Conservation (phyloP, 2,797 vertebrate species). For the Malurus splendens region DNA sequence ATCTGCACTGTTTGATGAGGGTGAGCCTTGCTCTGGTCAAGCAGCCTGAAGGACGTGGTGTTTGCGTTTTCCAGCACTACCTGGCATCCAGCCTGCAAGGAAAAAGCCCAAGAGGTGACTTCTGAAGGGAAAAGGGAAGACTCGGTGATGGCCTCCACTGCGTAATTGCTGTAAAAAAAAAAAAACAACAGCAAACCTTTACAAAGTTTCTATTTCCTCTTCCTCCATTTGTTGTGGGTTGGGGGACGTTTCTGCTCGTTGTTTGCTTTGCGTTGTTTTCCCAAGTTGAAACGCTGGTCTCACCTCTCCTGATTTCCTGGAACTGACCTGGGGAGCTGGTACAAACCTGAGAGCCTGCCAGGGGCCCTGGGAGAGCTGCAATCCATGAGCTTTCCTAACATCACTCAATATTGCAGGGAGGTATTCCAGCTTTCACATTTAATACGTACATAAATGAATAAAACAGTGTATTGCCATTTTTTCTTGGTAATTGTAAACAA, state of each 20-base stretch:
- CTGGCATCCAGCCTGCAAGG: neutral
- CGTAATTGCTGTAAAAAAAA: neutral
- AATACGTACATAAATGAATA: neutral
- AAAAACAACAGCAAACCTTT: neutral
- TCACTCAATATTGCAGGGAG: neutral
- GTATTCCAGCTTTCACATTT: neutral
- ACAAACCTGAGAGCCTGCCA: neutral
- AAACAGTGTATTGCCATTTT: neutral
- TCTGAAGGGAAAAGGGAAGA: neutral
- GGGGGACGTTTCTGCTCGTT: neutral
- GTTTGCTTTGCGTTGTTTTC: conserved; percentile 22
- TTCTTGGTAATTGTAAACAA: neutral
- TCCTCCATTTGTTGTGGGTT: neutral
- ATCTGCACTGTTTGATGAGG: conserved; percentile 41
- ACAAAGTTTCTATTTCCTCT: neutral
- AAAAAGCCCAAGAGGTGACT: neutral
- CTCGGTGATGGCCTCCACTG: accelerated
- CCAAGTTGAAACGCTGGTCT: neutral
- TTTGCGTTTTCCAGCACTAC: neutral
- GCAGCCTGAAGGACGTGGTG: neutral
- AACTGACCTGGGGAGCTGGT: neutral
- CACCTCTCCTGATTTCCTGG: neutral
- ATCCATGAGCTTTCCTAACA: neutral
- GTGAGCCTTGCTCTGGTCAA: conserved; percentile 17
- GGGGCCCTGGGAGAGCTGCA: neutral